phyloP scores from a whole-genome alignment of 2,888 invertebrate genomes.

The Limnephilus lunatus region DNA sequence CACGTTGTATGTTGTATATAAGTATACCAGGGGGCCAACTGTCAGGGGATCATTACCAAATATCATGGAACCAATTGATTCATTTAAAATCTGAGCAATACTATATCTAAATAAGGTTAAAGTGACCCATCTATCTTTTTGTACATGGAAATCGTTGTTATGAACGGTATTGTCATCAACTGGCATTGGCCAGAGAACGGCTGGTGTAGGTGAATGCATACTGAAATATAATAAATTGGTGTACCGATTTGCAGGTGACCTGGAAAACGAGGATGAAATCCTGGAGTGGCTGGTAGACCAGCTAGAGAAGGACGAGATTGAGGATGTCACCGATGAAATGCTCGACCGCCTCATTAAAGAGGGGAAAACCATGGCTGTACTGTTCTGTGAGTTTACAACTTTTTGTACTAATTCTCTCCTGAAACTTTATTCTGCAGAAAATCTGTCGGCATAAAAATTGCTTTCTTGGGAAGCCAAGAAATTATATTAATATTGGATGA shows the following conservation, averaged over 20 bases:
- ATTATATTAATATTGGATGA: constrained; percentile 36
- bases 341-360: constrained; percentile 92
- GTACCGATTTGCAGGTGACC: constrained; percentile 78
- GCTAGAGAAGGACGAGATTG: constrained; percentile 94
- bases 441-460: background rate
- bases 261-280: constrained; percentile 92
- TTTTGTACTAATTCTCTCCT: background rate
- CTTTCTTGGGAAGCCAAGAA: background rate
- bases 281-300: constrained; percentile 92
- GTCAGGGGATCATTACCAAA: too few relatives aligned
- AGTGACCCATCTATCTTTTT: background rate
- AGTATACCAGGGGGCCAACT: too few relatives aligned
- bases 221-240: background rate
- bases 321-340: constrained; percentile 97
- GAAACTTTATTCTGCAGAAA: background rate
- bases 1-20: too few relatives aligned
- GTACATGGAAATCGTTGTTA: too few relatives aligned
- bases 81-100: background rate
- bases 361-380: constrained; percentile 91
- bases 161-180: background rate
- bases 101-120: background rate
- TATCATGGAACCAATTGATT: too few relatives aligned
- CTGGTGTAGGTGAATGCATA: background rate
- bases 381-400: constrained; percentile 87
- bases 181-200: too few relatives aligned